A percentile compares a stretch with the other conserved stretches of the same genome.
phyloP scores from a whole-genome alignment of 1,140 invertebrate genomes.

The Galleria mellonella region DNA sequence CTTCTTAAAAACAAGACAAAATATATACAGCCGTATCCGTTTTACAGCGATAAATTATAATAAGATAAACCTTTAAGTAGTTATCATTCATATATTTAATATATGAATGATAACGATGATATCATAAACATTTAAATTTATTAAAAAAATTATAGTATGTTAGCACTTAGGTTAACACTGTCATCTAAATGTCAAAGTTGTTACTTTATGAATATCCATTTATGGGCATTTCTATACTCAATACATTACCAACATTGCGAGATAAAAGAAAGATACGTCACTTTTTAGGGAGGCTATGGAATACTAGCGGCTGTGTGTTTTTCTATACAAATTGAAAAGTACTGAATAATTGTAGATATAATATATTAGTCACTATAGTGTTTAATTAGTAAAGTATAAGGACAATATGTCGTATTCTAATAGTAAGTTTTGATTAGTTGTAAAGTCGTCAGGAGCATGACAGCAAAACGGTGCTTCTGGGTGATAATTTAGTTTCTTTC shows the following conservation, averaged over 20 bases:
- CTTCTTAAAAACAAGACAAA: too few relatives aligned
- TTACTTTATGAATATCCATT: constrained; percentile 13
- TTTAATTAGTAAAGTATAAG: constrained; percentile 35
- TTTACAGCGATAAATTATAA: too few relatives aligned
- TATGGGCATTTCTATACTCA: constrained; percentile 22
- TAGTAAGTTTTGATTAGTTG: constrained; percentile 42
- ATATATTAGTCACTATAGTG: constrained; percentile 29
- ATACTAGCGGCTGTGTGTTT: constrained; percentile 62
- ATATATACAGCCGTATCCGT: too few relatives aligned
- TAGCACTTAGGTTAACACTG: too few relatives aligned
- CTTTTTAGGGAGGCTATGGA: constrained; percentile 54
- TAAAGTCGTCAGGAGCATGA: constrained; percentile 12
- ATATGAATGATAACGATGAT: too few relatives aligned
- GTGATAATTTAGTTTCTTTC: constrained; percentile 15
- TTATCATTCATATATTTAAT: too few relatives aligned
- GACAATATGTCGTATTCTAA: constrained; percentile 65
- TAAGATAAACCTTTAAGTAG: too few relatives aligned
- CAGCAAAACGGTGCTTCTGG: background rate
- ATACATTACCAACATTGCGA: constrained; percentile 24
- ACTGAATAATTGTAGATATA: constrained; percentile 37
- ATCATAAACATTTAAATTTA: too few relatives aligned
- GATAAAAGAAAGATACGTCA: constrained; percentile 39
- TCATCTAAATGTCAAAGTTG: constrained; percentile 6
- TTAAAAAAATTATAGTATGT: too few relatives aligned
- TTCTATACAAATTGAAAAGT: constrained; percentile 52